phyloP scores from a whole-genome alignment of 2,888 invertebrate species.

The Megalurothrips usitatus region DNA sequence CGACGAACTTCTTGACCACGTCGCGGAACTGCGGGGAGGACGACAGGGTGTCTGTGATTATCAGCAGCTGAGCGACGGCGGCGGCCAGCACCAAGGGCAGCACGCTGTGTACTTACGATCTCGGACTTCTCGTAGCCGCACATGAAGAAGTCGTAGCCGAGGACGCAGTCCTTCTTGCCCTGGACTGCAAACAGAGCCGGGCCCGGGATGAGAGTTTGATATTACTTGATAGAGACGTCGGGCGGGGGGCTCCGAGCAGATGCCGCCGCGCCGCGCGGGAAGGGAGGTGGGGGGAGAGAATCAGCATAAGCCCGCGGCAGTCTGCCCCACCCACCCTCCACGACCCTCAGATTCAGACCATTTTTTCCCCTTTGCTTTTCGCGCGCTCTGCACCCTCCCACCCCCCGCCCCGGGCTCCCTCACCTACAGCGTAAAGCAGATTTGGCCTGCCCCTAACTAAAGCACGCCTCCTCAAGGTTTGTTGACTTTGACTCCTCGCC shows the following conservation, averaged over 20 bases:
- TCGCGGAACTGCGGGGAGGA: conserved; percentile 16
- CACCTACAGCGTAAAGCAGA: background rate
- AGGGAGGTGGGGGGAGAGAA: background rate
- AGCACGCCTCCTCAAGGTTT: background rate
- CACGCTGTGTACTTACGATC: conserved; percentile 8
- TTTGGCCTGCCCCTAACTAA: conserved; percentile 13
- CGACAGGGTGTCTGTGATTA: background rate
- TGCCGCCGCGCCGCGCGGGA: too few relatives aligned
- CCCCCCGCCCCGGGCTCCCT: background rate
- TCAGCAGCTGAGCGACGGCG: background rate
- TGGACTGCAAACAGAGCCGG: background rate
- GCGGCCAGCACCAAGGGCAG: background rate
- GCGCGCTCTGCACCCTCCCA: background rate
- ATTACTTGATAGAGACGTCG: background rate
- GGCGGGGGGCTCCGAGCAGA: background rate
- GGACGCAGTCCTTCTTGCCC: conserved; percentile 13
- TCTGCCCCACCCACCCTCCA: background rate
- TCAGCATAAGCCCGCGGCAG: background rate
- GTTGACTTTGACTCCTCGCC: background rate
- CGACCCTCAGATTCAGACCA: background rate
- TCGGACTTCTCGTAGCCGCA: conserved; percentile 1
- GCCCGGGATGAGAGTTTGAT: background rate
- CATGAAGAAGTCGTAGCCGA: conserved; percentile 8
- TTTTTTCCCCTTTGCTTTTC: too few relatives aligned
- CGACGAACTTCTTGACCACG: conserved; percentile 3